These are phyloP conservation scores for Arctopsyche grandis DNA, from an alignment of 1,140 invertebrate genomes.

Conservation along the genomic window DNA sequence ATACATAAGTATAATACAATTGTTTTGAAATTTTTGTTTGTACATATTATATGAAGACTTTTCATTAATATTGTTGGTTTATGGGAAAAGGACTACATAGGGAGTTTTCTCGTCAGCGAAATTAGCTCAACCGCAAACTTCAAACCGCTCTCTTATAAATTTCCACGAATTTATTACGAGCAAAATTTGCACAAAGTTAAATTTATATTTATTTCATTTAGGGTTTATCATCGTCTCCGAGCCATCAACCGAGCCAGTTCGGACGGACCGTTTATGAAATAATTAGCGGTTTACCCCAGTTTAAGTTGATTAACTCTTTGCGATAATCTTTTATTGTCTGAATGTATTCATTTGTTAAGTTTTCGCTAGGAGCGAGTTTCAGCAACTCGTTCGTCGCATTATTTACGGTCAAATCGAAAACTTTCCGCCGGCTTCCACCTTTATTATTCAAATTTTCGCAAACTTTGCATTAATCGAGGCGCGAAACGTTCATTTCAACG, in stretches of 20 bases:
- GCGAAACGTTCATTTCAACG: slow-evolving; percentile 4
- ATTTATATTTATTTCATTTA: background rate
- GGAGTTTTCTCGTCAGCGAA: background rate
- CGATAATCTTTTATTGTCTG: background rate
- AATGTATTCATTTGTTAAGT: background rate
- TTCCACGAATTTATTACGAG: background rate
- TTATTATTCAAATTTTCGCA: background rate
- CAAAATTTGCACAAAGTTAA: background rate
- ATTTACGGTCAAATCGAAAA: background rate
- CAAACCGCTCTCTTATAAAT: background rate
- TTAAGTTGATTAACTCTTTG: slow-evolving; percentile 10
- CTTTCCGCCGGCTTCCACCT: no score
- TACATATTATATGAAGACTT: no score
- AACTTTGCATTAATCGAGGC: background rate
- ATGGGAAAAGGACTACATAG: no score
- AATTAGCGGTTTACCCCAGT: slow-evolving; percentile 14
- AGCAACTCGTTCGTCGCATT: background rate
- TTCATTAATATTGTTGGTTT: no score
- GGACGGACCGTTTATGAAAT: slow-evolving; percentile 12
- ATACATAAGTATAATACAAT: no score
- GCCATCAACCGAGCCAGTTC: background rate
- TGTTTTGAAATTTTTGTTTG: no score
- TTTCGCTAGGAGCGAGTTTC: background rate
- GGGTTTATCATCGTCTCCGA: background rate
- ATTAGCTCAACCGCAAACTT: background rate